Evolutionary conservation across 2,888 invertebrate genomes (phyloP).

Genomic region (Alsophila aescularia): DNA sequence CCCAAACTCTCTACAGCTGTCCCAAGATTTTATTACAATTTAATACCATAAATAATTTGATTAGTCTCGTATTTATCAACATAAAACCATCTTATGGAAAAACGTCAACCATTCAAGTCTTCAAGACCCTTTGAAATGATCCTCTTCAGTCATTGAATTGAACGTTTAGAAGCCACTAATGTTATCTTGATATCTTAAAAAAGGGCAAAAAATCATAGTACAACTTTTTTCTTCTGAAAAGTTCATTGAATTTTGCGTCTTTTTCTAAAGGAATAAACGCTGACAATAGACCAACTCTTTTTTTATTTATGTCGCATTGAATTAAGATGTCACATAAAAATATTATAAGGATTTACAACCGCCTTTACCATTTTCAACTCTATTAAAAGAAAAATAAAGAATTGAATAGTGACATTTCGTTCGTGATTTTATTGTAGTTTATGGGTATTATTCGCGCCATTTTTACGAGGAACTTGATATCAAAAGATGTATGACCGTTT

Average conservation of each 20-base stretch:
- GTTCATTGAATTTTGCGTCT: conserved; percentile 16
- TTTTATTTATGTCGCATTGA: conserved; percentile 4
- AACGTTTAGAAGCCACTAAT: conserved; percentile 83
- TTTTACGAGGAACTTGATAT: conserved; percentile 50
- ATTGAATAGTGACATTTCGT: conserved; percentile 10
- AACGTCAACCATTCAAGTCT: conserved; percentile 74
- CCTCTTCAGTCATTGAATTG: conserved; percentile 55
- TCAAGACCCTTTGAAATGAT: conserved; percentile 42
- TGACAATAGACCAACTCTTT: conserved; percentile 15
- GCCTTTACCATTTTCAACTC: conserved; percentile 17
- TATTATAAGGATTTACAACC: not conserved
- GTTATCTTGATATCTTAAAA: conserved; percentile 75
- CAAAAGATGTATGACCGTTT: conserved; percentile 53
- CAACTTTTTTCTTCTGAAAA: conserved; percentile 1
- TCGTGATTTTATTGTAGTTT: conserved; percentile 57
- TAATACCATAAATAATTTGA: conserved; percentile 84
- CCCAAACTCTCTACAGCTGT: conserved; percentile 64
- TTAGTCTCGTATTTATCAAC: conserved; percentile 83
- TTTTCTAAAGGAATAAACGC: conserved; percentile 24
- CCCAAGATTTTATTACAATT: conserved; percentile 71
- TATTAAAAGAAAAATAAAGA: conserved; percentile 10
- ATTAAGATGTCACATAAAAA: conserved; percentile 19
- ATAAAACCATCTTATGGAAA: conserved; percentile 77
- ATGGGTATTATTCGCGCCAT: conserved; percentile 59
- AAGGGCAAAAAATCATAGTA: conserved; percentile 6